Base-by-base conservation (phyloP, 2,113 vertebrate genomes). In the Anthoscopus minutus region DNA sequence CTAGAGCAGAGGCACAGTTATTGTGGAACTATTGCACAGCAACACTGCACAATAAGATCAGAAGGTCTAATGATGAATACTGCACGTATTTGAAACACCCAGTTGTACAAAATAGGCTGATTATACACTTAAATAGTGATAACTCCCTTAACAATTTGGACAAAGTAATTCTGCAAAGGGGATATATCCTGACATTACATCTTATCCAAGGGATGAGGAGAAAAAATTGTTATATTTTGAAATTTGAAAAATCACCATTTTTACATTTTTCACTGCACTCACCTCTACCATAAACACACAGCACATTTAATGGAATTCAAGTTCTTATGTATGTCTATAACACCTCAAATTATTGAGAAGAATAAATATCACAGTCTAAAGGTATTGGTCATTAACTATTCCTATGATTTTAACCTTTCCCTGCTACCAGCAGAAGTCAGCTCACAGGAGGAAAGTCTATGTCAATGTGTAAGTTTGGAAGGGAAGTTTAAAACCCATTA, bases 41-140 rank as follows among this genome's bases (percentile, higher is more conserved):
- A 81, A 76, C 44, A 24, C 40, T 6, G 3, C 37, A 47, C 37
- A 62, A 2, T 25, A 56, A 76, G 27, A n/a, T 45, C 58, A 81
- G 50, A 84, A 74, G 24, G 51, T 47, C 31, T 25, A 84, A 35
- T 1, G 7, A 81, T 42, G 28, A 76, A 71, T 56, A 38, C 6
- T 30, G 13, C 0, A 0, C 27, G 4, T 20, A 74, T 70, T 61
- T 66, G 25, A 58, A 91, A 79, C 15, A 86, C 11, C 13, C 8
- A 27, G 8, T 38, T 69, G 50, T 27, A 44, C 37, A 54, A 78
- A 56, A 40, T 30, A 61, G 31, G n/a, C 19, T 62, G 35, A 71
- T 62, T n/a, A 66, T 67, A 71, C 78, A 70, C 22, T 71, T 53
- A 37, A 40, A 70, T 8, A 51, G 56, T 88, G 91, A 47, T 40